Evolutionary conservation across 2,797 vertebrate species (phyloP).

Genomic region (Chiloscyllium punctatum): DNA sequence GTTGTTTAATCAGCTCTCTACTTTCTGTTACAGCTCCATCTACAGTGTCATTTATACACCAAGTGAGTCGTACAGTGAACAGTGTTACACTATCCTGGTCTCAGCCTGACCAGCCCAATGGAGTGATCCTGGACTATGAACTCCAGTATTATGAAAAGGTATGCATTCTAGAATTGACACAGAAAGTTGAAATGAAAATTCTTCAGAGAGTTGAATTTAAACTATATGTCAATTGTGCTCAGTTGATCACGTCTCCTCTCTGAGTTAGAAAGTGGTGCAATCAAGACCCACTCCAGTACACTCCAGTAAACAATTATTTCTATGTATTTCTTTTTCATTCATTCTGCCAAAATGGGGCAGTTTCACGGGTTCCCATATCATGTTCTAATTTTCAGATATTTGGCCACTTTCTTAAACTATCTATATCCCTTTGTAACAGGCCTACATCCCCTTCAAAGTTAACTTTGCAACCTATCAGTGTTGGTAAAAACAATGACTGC

Average conservation of each 20-base stretch:
- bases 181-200: neutral
- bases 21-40: slow-evolving; percentile 69
- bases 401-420: too few relatives aligned
- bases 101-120: slow-evolving; percentile 89
- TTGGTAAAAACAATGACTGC: too few relatives aligned
- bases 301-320: neutral
- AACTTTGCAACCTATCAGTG: too few relatives aligned
- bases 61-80: slow-evolving; percentile 78
- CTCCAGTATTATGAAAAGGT: slow-evolving; percentile 94
- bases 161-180: slow-evolving; percentile 38
- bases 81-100: slow-evolving; percentile 94
- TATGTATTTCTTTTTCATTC: too few relatives aligned
- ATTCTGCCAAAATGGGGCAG: too few relatives aligned
- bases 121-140: slow-evolving; percentile 91
- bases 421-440: too few relatives aligned
- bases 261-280: neutral
- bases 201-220: neutral
- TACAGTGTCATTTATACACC: slow-evolving; percentile 90
- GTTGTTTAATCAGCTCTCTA: neutral
- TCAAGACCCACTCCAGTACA: neutral
- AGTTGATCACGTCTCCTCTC: neutral
- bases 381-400: too few relatives aligned
- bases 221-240: neutral
- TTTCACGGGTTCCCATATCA: too few relatives aligned
- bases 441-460: too few relatives aligned